Conservation (phyloP, 1,140 invertebrate genomes). For the Plutomurus gul region DNA sequence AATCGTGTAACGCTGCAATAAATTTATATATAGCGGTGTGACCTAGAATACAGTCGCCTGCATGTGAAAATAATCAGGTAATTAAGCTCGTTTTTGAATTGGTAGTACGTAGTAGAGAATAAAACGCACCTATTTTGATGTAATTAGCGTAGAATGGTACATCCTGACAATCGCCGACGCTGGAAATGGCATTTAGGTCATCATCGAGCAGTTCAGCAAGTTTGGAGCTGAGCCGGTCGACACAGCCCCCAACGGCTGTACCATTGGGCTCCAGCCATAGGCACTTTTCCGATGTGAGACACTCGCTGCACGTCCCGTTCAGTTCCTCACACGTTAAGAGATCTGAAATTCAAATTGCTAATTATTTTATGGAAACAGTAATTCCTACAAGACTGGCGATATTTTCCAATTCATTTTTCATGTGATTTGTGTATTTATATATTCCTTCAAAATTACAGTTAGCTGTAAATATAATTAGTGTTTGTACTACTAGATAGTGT, state of each 20-base stretch:
- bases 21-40: no score
- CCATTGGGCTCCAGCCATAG: not conserved
- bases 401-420: not conserved
- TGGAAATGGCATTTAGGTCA: not conserved
- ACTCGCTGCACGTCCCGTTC: not conserved
- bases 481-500: no score
- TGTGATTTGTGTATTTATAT: no score
- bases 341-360: not conserved
- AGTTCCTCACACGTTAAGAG: not conserved
- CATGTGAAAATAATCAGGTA: not conserved
- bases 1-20: no score
- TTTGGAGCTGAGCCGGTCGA: not conserved
- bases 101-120: not conserved
- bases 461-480: no score
- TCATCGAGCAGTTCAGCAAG: not conserved
- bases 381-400: not conserved
- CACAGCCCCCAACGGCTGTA: not conserved
- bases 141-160: not conserved
- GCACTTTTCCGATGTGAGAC: not conserved
- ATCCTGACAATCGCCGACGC: not conserved
- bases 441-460: no score
- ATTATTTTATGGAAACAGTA: no score
- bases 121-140: not conserved
- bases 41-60: no score
- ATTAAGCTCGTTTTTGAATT: not conserved